Percentiles rank a stretch among this genome's conserved stretches.
These are phyloP conservation scores for Solea solea DNA, from an alignment of 2,113 vertebrate genomes.

Conservation along the genomic window DNA sequence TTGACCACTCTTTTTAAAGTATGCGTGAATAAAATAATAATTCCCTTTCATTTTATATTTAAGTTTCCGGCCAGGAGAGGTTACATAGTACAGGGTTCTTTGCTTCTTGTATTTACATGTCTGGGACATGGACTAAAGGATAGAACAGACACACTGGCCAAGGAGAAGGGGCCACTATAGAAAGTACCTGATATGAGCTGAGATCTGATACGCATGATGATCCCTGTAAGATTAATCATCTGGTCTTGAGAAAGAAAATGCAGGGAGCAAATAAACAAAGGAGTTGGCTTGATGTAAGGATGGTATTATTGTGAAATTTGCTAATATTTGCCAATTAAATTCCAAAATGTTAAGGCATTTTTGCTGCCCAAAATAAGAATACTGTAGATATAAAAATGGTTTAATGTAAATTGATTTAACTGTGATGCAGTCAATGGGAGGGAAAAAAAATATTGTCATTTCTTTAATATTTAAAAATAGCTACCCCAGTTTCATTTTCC, in stretches of 20 bases:
- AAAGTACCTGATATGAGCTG: conserved; percentile 17
- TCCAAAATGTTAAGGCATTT: too few relatives aligned
- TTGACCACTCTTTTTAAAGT: not conserved
- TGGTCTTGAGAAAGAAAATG: not conserved
- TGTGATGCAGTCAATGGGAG: too few relatives aligned
- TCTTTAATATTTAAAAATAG: too few relatives aligned
- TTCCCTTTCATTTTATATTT: not conserved
- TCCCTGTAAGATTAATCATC: not conserved
- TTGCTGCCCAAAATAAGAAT: too few relatives aligned
- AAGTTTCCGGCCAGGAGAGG: not conserved
- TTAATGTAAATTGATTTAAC: too few relatives aligned
- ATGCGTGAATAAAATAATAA: not conserved
- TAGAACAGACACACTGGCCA: not conserved
- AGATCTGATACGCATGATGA: conserved; percentile 31
- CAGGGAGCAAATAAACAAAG: not conserved
- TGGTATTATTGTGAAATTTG: too few relatives aligned
- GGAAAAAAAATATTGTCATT: too few relatives aligned
- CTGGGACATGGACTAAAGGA: conserved; percentile 8
- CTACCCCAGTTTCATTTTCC: not conserved
- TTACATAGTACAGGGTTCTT: not conserved
- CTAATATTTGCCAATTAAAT: too few relatives aligned
- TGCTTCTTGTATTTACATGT: conserved; percentile 27
- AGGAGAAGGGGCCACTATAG: not conserved
- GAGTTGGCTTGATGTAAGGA: too few relatives aligned
- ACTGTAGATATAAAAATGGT: too few relatives aligned